phyloP scores from a whole-genome alignment of 2,113 vertebrate genomes.

The human region GRCh38 chr7:8297501-8298000 shows the following conservation, averaged over 20 bases:
- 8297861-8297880: neutral
- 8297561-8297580: neutral
- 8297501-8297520: neutral
- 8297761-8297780: neutral
- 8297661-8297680: neutral
- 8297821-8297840: neutral
- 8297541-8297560: neutral
- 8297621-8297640: neutral
- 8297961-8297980: slow-evolving; percentile 39
- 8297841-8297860: neutral
- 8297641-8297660: neutral
- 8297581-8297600: neutral
- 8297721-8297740: neutral
- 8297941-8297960: slow-evolving; percentile 56
- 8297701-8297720: neutral
- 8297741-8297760: neutral
- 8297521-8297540: fast-evolving
- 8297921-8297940: slow-evolving; percentile 64
- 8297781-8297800: neutral
- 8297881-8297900: neutral
- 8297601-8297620: neutral
- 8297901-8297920: slow-evolving; percentile 49
- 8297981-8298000: slow-evolving; percentile 40
- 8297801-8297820: neutral
- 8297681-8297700: neutral